These are phyloP conservation scores for Ormyrus rosae DNA, from an alignment of 2,888 invertebrate species.

Conservation along the genomic window DNA sequence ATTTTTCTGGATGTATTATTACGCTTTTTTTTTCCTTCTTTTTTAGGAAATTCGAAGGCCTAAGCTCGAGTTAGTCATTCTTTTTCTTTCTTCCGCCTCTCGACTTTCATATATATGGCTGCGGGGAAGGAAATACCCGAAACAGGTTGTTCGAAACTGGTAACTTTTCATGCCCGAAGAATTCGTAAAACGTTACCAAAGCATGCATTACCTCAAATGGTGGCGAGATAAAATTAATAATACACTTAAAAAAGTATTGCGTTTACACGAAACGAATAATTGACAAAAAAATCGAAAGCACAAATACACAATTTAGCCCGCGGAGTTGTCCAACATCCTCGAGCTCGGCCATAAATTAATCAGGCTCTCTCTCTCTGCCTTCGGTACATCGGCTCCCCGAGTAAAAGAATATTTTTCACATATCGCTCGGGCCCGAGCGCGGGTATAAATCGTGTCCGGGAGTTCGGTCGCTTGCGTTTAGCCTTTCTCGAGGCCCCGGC, in stretches of 20 bases:
- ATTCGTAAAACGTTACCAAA: background rate
- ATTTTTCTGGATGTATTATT: slow-evolving; percentile 1
- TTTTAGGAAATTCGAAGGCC: slow-evolving; percentile 15
- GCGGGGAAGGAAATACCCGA: slow-evolving; percentile 41
- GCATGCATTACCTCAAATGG: too few relatives aligned
- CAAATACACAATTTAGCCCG: background rate
- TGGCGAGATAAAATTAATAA: too few relatives aligned
- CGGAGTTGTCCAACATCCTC: slow-evolving; percentile 38
- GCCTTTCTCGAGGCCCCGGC: background rate
- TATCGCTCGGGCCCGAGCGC: slow-evolving; percentile 31
- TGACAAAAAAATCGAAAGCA: too few relatives aligned
- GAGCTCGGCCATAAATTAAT: slow-evolving; percentile 47
- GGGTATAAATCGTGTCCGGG: slow-evolving; percentile 37
- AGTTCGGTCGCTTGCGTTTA: slow-evolving; percentile 15
- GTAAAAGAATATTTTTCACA: slow-evolving; percentile 54
- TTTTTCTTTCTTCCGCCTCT: slow-evolving; percentile 43
- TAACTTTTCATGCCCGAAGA: slow-evolving; percentile 42
- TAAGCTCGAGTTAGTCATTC: slow-evolving; percentile 4
- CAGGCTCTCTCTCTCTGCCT: background rate
- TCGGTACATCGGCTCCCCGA: background rate
- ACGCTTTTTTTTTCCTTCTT: slow-evolving; percentile 1
- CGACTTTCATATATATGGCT: slow-evolving; percentile 3
- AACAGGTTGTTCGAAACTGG: slow-evolving; percentile 49
- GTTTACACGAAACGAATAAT: too few relatives aligned
- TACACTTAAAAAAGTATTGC: too few relatives aligned